phyloP scores from a whole-genome alignment of 2,113 vertebrate genomes.

The Geothlypis trichas region DNA sequence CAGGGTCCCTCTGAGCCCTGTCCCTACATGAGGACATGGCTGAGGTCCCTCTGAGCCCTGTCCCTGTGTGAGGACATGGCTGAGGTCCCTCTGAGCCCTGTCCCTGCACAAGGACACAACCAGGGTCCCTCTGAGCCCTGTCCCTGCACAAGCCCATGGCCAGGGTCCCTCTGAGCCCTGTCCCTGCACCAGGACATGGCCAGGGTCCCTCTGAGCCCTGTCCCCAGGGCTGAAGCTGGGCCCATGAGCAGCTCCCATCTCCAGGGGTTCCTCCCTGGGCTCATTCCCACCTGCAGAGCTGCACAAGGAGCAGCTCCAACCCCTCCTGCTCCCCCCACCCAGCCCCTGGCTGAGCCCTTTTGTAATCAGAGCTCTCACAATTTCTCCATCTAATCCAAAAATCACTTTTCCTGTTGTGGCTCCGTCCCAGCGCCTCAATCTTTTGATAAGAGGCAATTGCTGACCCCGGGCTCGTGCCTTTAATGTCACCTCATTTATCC shows the following conservation, averaged over 20 bases:
- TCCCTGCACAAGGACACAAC: background rate
- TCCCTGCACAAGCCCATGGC: background rate
- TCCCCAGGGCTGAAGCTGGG: background rate
- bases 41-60: background rate
- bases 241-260: background rate
- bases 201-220: too few relatives aligned
- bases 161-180: background rate
- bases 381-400: background rate
- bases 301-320: background rate
- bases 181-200: background rate
- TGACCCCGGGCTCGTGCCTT: background rate
- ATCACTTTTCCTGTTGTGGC: background rate
- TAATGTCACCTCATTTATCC: conserved; percentile 35
- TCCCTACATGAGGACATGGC: fast-evolving
- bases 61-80: background rate
- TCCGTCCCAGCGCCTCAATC: background rate
- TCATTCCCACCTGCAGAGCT: background rate
- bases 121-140: background rate
- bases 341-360: background rate
- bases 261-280: background rate
- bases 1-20: background rate
- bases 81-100: background rate
- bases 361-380: background rate
- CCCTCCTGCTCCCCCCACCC: background rate
- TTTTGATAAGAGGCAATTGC: background rate